These are phyloP conservation scores for Riptortus pedestris DNA, from an alignment of 1,140 invertebrate species.

Conservation along the genomic window DNA sequence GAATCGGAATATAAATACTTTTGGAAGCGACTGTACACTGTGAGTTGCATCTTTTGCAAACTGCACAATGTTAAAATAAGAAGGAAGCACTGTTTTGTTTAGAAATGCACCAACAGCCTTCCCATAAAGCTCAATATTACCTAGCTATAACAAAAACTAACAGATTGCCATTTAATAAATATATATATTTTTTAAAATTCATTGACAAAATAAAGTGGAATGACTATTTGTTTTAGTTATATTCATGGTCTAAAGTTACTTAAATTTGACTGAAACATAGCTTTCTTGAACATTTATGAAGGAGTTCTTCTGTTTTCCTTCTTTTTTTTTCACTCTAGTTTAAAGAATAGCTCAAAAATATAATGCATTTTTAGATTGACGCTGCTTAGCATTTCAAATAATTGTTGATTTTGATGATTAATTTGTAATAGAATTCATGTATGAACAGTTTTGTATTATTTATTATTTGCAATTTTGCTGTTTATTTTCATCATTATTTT, in stretches of 20 bases:
- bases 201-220: neutral
- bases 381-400: too few species aligned
- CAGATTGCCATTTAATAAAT: conserved; percentile 12
- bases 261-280: neutral
- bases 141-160: conserved; percentile 12
- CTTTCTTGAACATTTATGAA: neutral
- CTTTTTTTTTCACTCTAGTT: neutral
- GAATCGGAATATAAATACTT: too few species aligned
- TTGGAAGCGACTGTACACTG: neutral
- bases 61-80: conserved; percentile 1
- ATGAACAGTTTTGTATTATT: too few species aligned
- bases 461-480: too few species aligned
- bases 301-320: neutral
- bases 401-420: too few species aligned
- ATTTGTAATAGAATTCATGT: too few species aligned
- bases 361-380: too few species aligned
- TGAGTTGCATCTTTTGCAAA: neutral
- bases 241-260: neutral
- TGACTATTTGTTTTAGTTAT: neutral
- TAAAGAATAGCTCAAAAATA: neutral
- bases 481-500: too few species aligned
- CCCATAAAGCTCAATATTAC: conserved; percentile 25
- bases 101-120: conserved; percentile 22
- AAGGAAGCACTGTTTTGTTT: conserved; percentile 25
- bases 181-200: neutral